These are phyloP conservation scores for Sceloporus undulatus DNA, from an alignment of 2,113 vertebrate genomes.

Conservation along the genomic window DNA sequence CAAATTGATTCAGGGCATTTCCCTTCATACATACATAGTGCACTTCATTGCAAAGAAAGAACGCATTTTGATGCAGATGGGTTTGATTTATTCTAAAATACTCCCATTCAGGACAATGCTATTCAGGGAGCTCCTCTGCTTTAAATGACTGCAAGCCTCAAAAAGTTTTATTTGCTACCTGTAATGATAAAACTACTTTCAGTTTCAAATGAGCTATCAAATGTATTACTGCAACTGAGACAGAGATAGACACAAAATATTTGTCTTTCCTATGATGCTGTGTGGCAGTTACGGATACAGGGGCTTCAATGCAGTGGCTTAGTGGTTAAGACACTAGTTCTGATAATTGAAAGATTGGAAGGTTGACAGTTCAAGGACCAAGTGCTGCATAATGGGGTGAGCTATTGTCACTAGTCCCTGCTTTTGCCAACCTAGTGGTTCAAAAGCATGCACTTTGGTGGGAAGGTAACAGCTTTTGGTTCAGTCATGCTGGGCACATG, in stretches of 20 bases:
- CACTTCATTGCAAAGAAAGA: constrained; percentile 6
- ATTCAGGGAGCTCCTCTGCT: constrained; percentile 15
- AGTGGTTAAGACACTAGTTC: no score
- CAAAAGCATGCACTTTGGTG: no score
- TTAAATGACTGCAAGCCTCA: constrained; percentile 35
- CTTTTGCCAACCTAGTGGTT: no score
- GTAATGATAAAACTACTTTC: constrained; percentile 25
- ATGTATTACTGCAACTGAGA: constrained; percentile 37
- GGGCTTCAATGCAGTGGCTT: background rate
- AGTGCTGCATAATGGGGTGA: no score
- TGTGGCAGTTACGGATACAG: background rate
- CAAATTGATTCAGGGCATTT: constrained; percentile 64
- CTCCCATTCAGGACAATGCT: constrained; percentile 11
- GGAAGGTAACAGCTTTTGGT: no score
- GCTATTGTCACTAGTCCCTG: no score
- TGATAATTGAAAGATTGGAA: no score
- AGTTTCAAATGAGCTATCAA: constrained; percentile 37
- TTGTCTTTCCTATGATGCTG: constrained; percentile 26
- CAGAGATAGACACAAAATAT: background rate
- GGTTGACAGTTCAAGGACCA: no score
- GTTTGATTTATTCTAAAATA: constrained; percentile 50
- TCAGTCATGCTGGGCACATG: no score
- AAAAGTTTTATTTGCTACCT: constrained; percentile 12
- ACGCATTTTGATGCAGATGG: constrained; percentile 14
- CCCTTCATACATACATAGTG: constrained; percentile 18